These are phyloP conservation scores for Rhinogobius similis DNA, from an alignment of 2,113 vertebrate genomes.

Conservation along the genomic window DNA sequence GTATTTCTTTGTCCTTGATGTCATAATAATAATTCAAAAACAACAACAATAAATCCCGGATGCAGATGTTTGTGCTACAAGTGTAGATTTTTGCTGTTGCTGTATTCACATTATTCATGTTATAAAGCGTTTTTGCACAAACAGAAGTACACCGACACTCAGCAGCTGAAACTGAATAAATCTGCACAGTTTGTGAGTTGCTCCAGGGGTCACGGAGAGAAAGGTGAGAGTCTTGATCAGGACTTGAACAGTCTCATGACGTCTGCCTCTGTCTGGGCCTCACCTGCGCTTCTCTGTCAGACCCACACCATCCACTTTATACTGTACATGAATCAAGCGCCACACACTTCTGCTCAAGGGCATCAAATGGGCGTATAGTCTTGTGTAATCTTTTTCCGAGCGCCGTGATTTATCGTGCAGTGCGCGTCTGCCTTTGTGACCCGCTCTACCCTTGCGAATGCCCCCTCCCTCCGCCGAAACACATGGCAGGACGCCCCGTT, in stretches of 20 bases:
- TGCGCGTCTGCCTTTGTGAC: conserved; percentile 47
- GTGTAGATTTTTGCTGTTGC: not conserved
- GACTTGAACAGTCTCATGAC: conserved; percentile 76
- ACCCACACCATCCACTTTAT: conserved; percentile 3
- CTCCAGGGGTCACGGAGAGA: conserved; percentile 52
- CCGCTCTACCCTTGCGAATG: conserved; percentile 42
- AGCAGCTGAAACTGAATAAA: conserved; percentile 41
- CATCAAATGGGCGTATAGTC: conserved; percentile 18
- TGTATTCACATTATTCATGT: no score
- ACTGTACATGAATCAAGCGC: not conserved
- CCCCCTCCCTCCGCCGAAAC: conserved; percentile 62
- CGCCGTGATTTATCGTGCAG: conserved; percentile 58
- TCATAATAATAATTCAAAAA: no score
- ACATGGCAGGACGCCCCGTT: conserved; percentile 77
- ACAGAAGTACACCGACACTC: not conserved
- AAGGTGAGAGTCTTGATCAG: conserved; percentile 81
- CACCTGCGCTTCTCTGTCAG: conserved; percentile 75
- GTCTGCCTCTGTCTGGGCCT: conserved; percentile 78
- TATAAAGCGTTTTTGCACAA: not conserved
- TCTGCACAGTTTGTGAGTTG: conserved; percentile 13
- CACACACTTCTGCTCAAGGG: conserved; percentile 32
- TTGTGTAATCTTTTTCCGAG: conserved; percentile 13
- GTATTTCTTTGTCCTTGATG: no score
- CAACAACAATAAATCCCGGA: no score
- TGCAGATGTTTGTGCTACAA: no score